phyloP scores from a whole-genome alignment of 2,797 vertebrate species.

The Dendrocincla tyrannina region DNA sequence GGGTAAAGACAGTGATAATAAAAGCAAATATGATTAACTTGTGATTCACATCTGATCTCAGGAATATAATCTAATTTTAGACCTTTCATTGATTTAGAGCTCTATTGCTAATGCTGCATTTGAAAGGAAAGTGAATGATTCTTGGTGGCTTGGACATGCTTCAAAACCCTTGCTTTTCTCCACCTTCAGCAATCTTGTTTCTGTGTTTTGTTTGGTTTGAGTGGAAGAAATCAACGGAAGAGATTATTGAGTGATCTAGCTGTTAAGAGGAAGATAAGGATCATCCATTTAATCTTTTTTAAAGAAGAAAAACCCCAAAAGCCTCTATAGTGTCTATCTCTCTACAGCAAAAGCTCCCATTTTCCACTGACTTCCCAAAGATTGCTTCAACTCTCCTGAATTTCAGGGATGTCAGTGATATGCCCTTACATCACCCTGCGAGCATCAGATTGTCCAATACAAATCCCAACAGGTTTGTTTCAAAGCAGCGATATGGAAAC shows the following conservation, averaged over 20 bases:
- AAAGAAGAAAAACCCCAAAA: background rate
- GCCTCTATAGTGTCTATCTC: background rate
- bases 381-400: background rate
- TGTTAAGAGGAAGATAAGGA: conserved; percentile 5
- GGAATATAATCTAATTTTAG: conserved; percentile 63
- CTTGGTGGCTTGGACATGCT: conserved; percentile 29
- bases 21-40: conserved; percentile 60
- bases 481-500: background rate
- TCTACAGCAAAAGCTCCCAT: background rate
- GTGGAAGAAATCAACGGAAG: background rate
- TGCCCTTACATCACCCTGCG: background rate
- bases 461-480: background rate
- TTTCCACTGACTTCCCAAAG: background rate
- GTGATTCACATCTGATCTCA: conserved; percentile 69
- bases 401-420: background rate
- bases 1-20: conserved; percentile 58
- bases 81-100: conserved; percentile 58
- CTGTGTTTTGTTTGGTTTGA: conserved; percentile 4
- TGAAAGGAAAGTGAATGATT: conserved; percentile 53
- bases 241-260: background rate
- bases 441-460: background rate
- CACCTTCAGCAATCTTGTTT: background rate
- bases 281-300: background rate
- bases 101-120: conserved; percentile 57
- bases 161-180: conserved; percentile 4